These are phyloP conservation scores for Macrophya alboannulata DNA, from an alignment of 2,888 invertebrate genomes.

Conservation along the genomic window DNA sequence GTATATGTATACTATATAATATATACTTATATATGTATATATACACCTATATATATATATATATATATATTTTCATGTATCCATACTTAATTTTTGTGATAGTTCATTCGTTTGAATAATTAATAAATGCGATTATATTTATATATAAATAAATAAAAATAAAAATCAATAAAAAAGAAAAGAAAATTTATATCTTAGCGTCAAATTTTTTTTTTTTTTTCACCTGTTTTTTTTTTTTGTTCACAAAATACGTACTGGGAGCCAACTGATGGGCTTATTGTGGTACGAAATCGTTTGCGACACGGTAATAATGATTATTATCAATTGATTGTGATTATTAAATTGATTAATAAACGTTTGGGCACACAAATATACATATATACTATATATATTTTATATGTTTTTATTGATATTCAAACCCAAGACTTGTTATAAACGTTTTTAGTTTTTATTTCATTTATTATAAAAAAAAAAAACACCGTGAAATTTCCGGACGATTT, in stretches of 20 bases:
- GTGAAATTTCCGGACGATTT: conserved; percentile 68
- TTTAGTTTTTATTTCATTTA: conserved; percentile 22
- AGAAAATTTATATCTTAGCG: not conserved
- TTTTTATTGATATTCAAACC: not conserved
- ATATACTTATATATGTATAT: not conserved
- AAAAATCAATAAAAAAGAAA: not conserved
- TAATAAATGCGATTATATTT: conserved; percentile 26
- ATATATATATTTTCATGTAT: not conserved
- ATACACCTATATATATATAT: not conserved
- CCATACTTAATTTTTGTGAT: conserved; percentile 49
- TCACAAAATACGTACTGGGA: conserved; percentile 66
- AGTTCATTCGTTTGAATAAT: conserved; percentile 33
- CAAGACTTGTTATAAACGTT: not conserved
- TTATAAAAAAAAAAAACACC: not conserved
- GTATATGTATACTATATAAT: not conserved
- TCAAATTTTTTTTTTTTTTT: not conserved
- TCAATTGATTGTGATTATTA: not conserved
- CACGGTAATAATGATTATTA: conserved; percentile 2
- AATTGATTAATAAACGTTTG: conserved; percentile 22
- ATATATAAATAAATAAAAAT: not conserved
- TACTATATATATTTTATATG: no score
- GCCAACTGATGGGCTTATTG: conserved; percentile 76
- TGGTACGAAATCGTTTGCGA: conserved; percentile 66
- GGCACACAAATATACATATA: not conserved
- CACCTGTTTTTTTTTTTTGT: conserved; percentile 11